Percentiles rank a stretch among this genome's conserved stretches.
These are phyloP conservation scores for Agrochola macilenta DNA, from an alignment of 2,888 invertebrate species.

Conservation along the genomic window DNA sequence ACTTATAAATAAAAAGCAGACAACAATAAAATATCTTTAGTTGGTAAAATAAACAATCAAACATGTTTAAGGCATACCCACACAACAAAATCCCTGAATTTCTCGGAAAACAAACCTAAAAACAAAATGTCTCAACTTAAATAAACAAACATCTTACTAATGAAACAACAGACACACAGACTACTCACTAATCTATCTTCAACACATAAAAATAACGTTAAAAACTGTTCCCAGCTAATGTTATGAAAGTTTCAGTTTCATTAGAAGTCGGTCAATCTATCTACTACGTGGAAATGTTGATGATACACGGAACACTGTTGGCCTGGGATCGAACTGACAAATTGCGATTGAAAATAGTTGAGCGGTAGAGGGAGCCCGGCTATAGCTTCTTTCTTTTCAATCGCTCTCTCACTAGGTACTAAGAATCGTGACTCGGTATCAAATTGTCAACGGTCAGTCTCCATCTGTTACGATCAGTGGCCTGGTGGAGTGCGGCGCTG, in stretches of 20 bases:
- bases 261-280: constrained; percentile 54
- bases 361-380: constrained; percentile 57
- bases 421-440: no score
- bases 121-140: constrained; percentile 12
- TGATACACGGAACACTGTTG: constrained; percentile 47
- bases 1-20: background rate
- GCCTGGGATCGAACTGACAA: constrained; percentile 37
- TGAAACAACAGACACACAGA: constrained; percentile 27
- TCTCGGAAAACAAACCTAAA: constrained; percentile 25
- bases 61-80: background rate
- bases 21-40: background rate
- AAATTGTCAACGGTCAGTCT: no score
- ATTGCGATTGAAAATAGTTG: constrained; percentile 65
- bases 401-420: no score
- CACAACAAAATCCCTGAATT: background rate
- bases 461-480: no score
- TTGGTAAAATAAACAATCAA: background rate
- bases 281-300: constrained; percentile 52
- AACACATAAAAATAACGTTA: constrained; percentile 37
- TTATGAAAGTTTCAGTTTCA: constrained; percentile 63
- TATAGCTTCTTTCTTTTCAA: constrained; percentile 25
- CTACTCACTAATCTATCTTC: constrained; percentile 50
- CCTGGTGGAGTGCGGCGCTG: no score
- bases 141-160: constrained; percentile 36
- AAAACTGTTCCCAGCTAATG: constrained; percentile 36